phyloP scores from a whole-genome alignment of 2,888 invertebrate genomes.

The Gandaritis pyraliata region DNA sequence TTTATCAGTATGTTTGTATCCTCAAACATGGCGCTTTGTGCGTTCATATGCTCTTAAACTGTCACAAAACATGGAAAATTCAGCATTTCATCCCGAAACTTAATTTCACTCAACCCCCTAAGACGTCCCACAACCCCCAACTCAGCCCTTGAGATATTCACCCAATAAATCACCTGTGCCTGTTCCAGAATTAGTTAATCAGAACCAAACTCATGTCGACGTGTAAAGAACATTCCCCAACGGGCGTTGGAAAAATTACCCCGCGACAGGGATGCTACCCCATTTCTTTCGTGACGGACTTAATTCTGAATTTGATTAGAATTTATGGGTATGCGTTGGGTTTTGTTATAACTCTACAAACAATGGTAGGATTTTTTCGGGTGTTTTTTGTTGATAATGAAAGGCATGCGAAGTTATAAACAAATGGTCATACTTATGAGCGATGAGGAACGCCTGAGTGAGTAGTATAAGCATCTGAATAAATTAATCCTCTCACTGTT shows the following conservation, averaged over 20 bases:
- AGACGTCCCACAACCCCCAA: slow-evolving; percentile 5
- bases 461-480: too few relatives aligned
- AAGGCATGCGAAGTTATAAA: too few relatives aligned
- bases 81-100: neutral
- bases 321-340: slow-evolving; percentile 22
- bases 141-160: slow-evolving; percentile 17
- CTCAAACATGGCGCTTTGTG: too few relatives aligned
- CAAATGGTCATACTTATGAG: too few relatives aligned
- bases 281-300: slow-evolving; percentile 32
- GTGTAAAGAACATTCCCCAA: slow-evolving; percentile 39
- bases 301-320: slow-evolving; percentile 33
- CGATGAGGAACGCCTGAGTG: too few relatives aligned
- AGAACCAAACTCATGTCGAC: slow-evolving; percentile 35
- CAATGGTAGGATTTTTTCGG: neutral
- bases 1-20: too few relatives aligned
- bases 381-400: neutral
- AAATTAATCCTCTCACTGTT: too few relatives aligned
- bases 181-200: slow-evolving; percentile 43
- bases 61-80: too few relatives aligned
- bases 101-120: slow-evolving; percentile 6
- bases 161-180: slow-evolving; percentile 31
- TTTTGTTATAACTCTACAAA: neutral
- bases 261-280: slow-evolving; percentile 20
- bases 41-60: too few relatives aligned
- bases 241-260: slow-evolving; percentile 33